These are phyloP conservation scores for Pedetes capensis DNA, from an alignment of 2,113 vertebrate species.

Conservation along the genomic window DNA sequence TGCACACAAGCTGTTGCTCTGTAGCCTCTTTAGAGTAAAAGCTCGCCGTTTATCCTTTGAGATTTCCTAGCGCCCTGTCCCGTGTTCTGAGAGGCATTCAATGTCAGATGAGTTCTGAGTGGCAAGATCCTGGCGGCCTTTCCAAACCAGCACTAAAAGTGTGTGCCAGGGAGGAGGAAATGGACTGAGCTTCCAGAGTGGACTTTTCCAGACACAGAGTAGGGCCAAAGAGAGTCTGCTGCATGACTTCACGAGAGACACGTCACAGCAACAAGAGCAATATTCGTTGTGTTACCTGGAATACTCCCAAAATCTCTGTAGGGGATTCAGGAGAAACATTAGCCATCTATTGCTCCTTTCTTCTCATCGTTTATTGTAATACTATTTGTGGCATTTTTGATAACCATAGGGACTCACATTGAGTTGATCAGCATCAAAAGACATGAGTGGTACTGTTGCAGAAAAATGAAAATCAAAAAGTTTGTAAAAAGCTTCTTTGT, in stretches of 20 bases:
- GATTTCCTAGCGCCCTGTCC: too few species aligned
- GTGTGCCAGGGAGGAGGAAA: not conserved
- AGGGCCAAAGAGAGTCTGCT: not conserved
- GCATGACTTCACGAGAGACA: not conserved
- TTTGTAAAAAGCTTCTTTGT: too few species aligned
- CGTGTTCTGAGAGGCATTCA: not conserved
- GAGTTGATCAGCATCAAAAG: not conserved
- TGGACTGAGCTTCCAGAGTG: too few species aligned
- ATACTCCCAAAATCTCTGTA: not conserved
- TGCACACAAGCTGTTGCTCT: not conserved
- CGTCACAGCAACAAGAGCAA: not conserved
- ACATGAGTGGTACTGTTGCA: accelerated
- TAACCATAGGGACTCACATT: not conserved
- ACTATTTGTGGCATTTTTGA: not conserved
- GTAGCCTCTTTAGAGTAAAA: not conserved
- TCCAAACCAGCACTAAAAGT: not conserved
- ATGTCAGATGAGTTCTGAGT: not conserved
- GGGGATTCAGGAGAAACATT: not conserved
- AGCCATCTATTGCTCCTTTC: not conserved
- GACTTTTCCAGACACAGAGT: not conserved
- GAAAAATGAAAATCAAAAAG: too few species aligned
- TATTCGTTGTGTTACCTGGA: too few species aligned
- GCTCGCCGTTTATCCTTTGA: not conserved
- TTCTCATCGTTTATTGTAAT: not conserved
- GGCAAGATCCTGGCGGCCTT: too few species aligned